These are phyloP conservation scores for Rhimphoctona megacephalus DNA, from an alignment of 2,888 invertebrate species.

Conservation along the genomic window DNA sequence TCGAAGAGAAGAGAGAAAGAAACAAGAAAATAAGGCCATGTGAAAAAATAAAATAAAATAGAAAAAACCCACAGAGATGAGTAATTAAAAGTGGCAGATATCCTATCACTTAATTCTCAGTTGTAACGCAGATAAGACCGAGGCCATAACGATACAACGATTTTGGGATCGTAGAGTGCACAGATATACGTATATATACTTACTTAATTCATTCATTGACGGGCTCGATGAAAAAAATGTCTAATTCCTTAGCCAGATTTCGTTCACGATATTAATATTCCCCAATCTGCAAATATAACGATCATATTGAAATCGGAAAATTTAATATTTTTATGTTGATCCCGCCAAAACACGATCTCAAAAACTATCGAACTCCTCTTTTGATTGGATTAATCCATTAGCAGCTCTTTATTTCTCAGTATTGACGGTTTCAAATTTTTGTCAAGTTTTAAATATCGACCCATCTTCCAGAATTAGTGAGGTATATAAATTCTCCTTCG, in stretches of 20 bases:
- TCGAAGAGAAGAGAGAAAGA: not conserved
- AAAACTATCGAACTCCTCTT: not conserved
- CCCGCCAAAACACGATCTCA: not conserved
- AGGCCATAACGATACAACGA: constrained; percentile 14
- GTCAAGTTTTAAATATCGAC: not conserved
- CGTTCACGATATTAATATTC: not conserved
- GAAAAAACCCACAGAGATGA: constrained; percentile 16
- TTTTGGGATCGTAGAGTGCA: constrained; percentile 28
- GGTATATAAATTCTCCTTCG: not conserved
- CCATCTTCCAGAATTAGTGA: not conserved
- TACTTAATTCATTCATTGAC: constrained; percentile 48
- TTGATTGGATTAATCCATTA: not conserved
- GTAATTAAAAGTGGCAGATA: constrained; percentile 8
- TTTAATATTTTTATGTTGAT: not conserved
- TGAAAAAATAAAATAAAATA: not conserved
- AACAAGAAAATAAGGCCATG: not conserved
- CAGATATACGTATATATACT: not conserved
- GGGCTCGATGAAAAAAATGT: not conserved
- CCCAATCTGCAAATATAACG: not conserved
- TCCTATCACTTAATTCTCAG: constrained; percentile 18
- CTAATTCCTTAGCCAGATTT: not conserved
- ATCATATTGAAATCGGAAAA: not conserved
- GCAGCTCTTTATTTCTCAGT: not conserved
- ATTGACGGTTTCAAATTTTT: not conserved
- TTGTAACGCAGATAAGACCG: constrained; percentile 19